phyloP scores from a whole-genome alignment of 2,888 invertebrate species.

The Tinea trinotella region DNA sequence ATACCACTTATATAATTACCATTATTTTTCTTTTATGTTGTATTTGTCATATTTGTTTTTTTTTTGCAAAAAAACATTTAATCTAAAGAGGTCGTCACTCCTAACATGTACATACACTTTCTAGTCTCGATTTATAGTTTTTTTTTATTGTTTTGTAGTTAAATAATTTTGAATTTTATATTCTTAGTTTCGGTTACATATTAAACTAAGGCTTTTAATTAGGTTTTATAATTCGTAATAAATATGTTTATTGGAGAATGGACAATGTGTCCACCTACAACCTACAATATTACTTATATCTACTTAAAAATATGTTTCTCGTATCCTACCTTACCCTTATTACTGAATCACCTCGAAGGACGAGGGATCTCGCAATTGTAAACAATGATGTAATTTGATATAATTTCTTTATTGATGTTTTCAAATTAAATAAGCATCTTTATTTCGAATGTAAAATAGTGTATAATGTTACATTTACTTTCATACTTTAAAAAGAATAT shows the following conservation, averaged over 20 bases:
- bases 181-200: not conserved
- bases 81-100: constrained; percentile 26
- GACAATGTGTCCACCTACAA: too few relatives aligned
- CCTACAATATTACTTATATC: too few relatives aligned
- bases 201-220: not conserved
- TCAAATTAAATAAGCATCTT: too few relatives aligned
- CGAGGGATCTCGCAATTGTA: not conserved
- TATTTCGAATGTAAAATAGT: too few relatives aligned
- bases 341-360: not conserved
- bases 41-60: not conserved
- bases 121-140: constrained; percentile 54
- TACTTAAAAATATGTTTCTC: too few relatives aligned
- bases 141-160: constrained; percentile 1
- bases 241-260: too few relatives aligned
- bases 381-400: too few relatives aligned
- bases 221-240: too few relatives aligned
- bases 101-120: constrained; percentile 40
- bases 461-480: not conserved
- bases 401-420: too few relatives aligned
- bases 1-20: constrained; percentile 17
- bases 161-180: constrained; percentile 8
- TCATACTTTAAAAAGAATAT: constrained; percentile 1
- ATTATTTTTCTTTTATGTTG: constrained; percentile 19
- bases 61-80: constrained; percentile 39
- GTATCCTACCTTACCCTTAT: too few relatives aligned